A percentile compares a stretch with the other conserved stretches of the same genome.
Conservation (phyloP, 2,113 vertebrate genomes). For the Scolopax mira region DNA sequence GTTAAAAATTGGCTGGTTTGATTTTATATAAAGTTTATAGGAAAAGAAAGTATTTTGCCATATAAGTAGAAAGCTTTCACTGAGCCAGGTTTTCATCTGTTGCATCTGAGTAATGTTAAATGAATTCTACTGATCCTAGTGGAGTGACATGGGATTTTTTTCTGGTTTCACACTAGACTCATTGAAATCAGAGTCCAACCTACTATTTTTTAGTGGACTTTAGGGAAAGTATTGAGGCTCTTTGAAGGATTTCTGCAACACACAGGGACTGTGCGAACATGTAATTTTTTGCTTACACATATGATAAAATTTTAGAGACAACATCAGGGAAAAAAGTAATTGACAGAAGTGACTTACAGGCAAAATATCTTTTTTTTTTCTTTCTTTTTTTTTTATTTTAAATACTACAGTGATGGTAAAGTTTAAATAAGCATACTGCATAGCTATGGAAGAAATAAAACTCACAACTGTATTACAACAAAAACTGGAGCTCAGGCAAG, state of each 20-base stretch:
- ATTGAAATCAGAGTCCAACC: background rate
- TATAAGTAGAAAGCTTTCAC: background rate
- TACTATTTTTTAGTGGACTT: background rate
- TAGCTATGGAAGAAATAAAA: conserved; percentile 4
- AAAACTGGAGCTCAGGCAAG: conserved; percentile 24
- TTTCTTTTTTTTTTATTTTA: too few species aligned
- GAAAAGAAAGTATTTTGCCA: background rate
- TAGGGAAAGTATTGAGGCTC: background rate
- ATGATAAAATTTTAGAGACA: background rate
- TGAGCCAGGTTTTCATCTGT: background rate
- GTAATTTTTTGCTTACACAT: background rate
- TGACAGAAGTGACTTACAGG: background rate
- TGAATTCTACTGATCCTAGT: background rate
- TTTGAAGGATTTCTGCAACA: background rate
- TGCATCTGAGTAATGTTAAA: background rate
- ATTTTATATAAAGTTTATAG: background rate
- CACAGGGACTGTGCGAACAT: background rate
- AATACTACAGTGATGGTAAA: background rate
- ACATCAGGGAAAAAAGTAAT: background rate
- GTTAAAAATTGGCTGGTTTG: background rate
- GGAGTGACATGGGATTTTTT: background rate
- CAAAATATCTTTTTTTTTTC: background rate
- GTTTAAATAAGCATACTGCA: conserved; percentile 14
- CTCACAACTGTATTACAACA: conserved; percentile 8
- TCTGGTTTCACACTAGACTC: background rate